Base-by-base conservation (phyloP, 2,113 vertebrate genomes). In the Nannobrachium achirus region DNA sequence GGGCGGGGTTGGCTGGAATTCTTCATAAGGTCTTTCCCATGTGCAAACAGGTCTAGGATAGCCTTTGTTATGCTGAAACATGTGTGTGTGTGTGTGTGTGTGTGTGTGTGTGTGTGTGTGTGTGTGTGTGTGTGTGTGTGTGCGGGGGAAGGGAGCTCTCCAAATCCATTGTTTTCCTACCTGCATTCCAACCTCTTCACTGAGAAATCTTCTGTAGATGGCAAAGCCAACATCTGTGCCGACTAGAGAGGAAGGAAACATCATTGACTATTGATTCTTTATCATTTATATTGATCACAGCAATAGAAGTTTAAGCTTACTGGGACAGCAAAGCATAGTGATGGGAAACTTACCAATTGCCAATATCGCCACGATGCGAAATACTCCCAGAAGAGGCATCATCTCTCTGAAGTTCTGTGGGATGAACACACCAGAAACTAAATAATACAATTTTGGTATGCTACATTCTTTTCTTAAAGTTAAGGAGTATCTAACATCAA, bases 371-470 rank as follows among this genome's bases (percentile, higher is more conserved):
- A 93, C 6, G 66, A 97, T 93, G 72, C 96, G 93, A 83, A 94
- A 84, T 16, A 94, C 69, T 71, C 96, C 94, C 8, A 96, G 86
- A 14, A 93, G 76, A 60, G 94, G 95, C 71, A 94, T 91, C 96
- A 97, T 97, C 87, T 96, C 93, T 78, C 81, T 87, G 87, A 96
- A 97, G 81, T 97, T 97, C 96, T 97, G 85, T 8, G 48, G 59
- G 72, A 58, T 5, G 49, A 77, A 78, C 13, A 60, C 7, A 56
- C 6, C 42, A 44, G 42, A 8, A 10, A 10, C 9, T n/a, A n/a
- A 44, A 44, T 8, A 44, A 44, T 8, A 44, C 9, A 44, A 42
- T 44, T 10, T 44, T 44, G 7, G 42, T 8, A 44, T 44, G 11
- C 8, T 8, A 44, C 1, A 10, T 44, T 44, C 42, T 8, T 44